Evolutionary conservation across 2,113 vertebrate genomes (phyloP).

Genomic region (Polyodon spathula): DNA sequence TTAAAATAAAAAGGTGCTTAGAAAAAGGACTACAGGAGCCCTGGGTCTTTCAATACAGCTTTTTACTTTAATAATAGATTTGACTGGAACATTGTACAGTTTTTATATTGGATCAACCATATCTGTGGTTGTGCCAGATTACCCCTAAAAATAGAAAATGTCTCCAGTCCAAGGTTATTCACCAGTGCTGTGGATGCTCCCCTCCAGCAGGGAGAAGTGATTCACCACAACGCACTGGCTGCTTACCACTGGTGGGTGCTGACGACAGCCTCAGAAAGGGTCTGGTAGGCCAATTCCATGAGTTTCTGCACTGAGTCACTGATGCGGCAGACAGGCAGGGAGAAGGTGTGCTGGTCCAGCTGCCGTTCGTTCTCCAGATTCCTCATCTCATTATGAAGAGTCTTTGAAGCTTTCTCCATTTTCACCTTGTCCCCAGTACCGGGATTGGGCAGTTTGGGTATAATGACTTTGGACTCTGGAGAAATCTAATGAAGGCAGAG

Average conservation of each 20-base stretch:
- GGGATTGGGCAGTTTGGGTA: conserved; percentile 62
- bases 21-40: too few relatives aligned
- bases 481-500: conserved; percentile 56
- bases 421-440: conserved; percentile 31
- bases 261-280: conserved; percentile 71
- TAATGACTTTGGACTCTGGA: conserved; percentile 53
- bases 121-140: too few relatives aligned
- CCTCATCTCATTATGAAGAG: conserved; percentile 3
- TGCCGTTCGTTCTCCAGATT: conserved; percentile 53
- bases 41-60: too few relatives aligned
- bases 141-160: too few relatives aligned
- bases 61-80: too few relatives aligned
- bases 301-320: conserved; percentile 82
- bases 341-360: conserved; percentile 62
- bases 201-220: too few relatives aligned
- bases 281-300: conserved; percentile 79
- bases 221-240: too few relatives aligned
- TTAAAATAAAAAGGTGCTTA: too few relatives aligned
- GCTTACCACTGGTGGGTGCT: conserved; percentile 79
- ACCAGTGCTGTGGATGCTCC: too few relatives aligned
- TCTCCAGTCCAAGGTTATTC: too few relatives aligned
- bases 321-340: conserved; percentile 77
- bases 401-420: conserved; percentile 18
- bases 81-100: too few relatives aligned
- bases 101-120: too few relatives aligned